phyloP scores from a whole-genome alignment of 2,113 vertebrate species.

The Zosterops pallidus region DNA sequence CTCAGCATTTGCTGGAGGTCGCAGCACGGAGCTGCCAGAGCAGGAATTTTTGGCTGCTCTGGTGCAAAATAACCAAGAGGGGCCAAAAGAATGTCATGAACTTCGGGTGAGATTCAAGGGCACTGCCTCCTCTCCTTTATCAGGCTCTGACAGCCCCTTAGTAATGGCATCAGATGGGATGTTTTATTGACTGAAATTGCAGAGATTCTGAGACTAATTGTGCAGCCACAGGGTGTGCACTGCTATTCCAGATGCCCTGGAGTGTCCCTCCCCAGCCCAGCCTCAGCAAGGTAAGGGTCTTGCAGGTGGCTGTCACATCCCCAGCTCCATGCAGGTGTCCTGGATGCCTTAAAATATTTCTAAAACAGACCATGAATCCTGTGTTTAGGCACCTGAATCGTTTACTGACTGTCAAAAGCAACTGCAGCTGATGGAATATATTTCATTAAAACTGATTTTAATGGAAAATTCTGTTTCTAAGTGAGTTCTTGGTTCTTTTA shows the following conservation, averaged over 20 bases:
- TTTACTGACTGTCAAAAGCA: neutral
- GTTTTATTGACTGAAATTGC: neutral
- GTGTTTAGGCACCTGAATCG: neutral
- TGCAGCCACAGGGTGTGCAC: neutral
- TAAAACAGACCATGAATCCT: neutral
- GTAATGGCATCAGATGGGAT: neutral
- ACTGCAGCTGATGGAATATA: neutral
- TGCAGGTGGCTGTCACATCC: neutral
- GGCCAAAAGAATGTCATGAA: neutral
- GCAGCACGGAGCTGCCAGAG: fast-evolving
- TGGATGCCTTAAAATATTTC: neutral
- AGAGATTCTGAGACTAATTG: neutral
- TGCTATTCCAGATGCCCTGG: neutral
- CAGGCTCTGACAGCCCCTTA: neutral
- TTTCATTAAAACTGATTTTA: conserved; percentile 29
- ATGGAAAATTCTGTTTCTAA: neutral
- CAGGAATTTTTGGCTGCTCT: neutral
- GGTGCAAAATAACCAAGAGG: neutral
- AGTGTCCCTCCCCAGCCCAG: neutral
- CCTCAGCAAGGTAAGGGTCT: neutral
- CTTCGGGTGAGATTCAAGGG: neutral
- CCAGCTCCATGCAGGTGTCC: neutral
- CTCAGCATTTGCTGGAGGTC: neutral
- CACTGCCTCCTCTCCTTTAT: neutral
- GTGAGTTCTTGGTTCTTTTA: neutral